Base-by-base conservation (phyloP, 2,113 vertebrate genomes). In the Aspiorhynchus laticeps region DNA sequence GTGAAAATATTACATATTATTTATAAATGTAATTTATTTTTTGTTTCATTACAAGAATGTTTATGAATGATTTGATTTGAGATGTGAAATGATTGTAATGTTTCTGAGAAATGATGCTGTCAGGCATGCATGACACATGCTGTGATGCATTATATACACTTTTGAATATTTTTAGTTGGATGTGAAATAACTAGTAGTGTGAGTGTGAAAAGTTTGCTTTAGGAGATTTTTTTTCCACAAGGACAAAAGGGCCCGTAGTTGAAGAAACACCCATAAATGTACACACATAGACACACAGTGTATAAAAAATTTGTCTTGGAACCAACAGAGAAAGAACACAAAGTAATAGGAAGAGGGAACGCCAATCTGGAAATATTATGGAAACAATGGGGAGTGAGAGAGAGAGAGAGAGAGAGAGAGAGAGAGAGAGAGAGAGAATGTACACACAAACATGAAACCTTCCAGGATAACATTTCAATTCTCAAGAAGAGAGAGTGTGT, bases 381-480 rank as follows among this genome's bases (percentile, higher is more conserved):
- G 90, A 92, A 93, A 95, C 93, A 94, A 94, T 93, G 83, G 93
- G 88, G 87, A 74, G 91, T 90, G 88, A 84, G 31, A 65, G 87
- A 67, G 73, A 83, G 51, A 4, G 43, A 46, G 43, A 19, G 56
- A 90, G 61, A 65, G 86, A 65, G 59, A 63, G n/a, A 28, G 73
- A 83, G 51, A 4, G 43, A 46, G 43, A 19, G 56, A 90, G 61
- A 65, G 86, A 65, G 59, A 63, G n/a, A 28, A 21, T 2, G 69
- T 1, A 19, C 80, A 85, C 88, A 90, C 91, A 93, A 88, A 88
- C 36, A 74, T 74, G 5, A 15, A 26, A 43, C 38, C 36, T 43
- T 33, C 31, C 2, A 74, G 71, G 10, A 21, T 74, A 74, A 43
- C 21, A 41, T 43, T 74, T 74, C 6, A 48, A 59, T n/a, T 65